Percentiles rank a stretch among this genome's conserved stretches.
phyloP scores from a whole-genome alignment of 2,113 vertebrate species.

The Chionomys nivalis region DNA sequence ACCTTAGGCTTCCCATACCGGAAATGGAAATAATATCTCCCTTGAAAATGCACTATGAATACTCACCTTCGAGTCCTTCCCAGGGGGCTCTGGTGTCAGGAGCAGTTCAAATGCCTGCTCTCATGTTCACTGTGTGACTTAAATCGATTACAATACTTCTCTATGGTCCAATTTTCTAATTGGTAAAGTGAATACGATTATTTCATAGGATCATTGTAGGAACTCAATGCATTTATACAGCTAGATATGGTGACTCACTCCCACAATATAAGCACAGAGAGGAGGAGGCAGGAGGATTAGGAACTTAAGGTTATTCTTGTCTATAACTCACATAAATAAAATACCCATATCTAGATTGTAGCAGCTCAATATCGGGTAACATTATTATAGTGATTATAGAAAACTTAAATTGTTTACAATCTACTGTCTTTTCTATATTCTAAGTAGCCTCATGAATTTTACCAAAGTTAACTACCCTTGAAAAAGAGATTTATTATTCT shows the following conservation, averaged over 20 bases:
- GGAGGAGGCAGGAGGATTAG: background rate
- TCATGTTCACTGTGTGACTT: constrained; percentile 20
- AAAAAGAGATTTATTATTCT: background rate
- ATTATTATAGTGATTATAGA: background rate
- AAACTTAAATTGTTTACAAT: background rate
- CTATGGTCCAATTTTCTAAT: background rate
- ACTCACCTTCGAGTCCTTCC: background rate
- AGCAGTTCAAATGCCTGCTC: background rate
- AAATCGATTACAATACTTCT: constrained; percentile 10
- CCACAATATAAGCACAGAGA: background rate
- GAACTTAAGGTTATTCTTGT: background rate
- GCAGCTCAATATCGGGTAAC: constrained; percentile 7
- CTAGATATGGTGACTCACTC: background rate
- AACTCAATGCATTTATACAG: background rate
- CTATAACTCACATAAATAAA: background rate
- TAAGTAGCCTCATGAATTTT: constrained; percentile 11
- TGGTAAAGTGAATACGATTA: background rate
- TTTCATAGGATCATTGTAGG: background rate
- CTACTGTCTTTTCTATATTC: background rate
- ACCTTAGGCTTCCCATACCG: background rate
- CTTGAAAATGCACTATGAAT: constrained; percentile 39
- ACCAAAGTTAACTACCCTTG: background rate
- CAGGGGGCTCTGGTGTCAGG: background rate
- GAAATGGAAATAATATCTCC: background rate
- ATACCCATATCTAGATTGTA: background rate